Evolutionary conservation across 2,888 invertebrate genomes (phyloP), one percentile per base, ranked within the genome.

Genomic region (Spodoptera exigua): DNA sequence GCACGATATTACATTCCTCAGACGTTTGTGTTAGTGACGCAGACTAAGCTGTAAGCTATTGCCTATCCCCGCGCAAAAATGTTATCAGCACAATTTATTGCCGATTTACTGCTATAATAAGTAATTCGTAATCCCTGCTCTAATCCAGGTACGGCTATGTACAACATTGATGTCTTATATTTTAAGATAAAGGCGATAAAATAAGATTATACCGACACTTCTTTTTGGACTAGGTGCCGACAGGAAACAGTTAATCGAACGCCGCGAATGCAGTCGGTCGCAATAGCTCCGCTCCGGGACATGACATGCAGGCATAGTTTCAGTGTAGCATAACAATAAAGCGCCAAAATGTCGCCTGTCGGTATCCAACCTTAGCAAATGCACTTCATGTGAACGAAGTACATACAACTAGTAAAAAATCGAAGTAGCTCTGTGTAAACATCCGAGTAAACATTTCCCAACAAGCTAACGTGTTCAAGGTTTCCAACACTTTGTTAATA

Each of bases 361-460:
- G 86, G 87, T 61, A 87, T 88, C 61, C 89, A 89, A 51, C 88
- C 89, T 44, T 83, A 79, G 61, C 37, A 18, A 51, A 46, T 56
- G 21, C 21, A 41, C 41, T 48, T 16, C 7, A 35, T 27, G 49
- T 48, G 27, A 48, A 45, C 41, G 46, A 72, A 32, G 12, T 35
- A 13, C 14, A 36, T 45, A 66, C 51, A 51, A 43, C 5, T 27
- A 27, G 9, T 1, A 18, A 34, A 36, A 11, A 40, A 52, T 13
- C 35, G 10, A 27, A 55, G 45, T 44, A 57, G 7, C 34, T 34
- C 36, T 43, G 43, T 61, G 32, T n/a, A n/a, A n/a, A n/a, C n/a
- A n/a, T n/a, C 3, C 46, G 27, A 37, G 37, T 51, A 7, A 46
- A 55, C n/a, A 57, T 45, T 48, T 34, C 41, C 13, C 44, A 46